These are phyloP conservation scores for Subacronicta megacephala DNA, from an alignment of 2,888 invertebrate species.

Conservation along the genomic window DNA sequence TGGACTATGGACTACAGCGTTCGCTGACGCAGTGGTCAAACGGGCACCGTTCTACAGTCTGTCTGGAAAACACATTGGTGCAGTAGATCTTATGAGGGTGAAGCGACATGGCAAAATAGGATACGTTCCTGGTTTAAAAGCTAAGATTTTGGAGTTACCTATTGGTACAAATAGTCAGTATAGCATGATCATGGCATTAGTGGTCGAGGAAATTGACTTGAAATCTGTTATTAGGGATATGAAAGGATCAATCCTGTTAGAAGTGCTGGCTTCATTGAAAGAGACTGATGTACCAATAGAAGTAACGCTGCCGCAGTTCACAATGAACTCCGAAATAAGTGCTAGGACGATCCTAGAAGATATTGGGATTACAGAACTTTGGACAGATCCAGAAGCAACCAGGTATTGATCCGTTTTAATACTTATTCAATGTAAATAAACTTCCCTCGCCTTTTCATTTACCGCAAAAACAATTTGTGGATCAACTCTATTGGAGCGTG, in stretches of 20 bases:
- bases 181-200: conserved; percentile 42
- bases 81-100: conserved; percentile 47
- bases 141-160: conserved; percentile 54
- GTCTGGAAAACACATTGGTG: conserved; percentile 36
- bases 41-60: conserved; percentile 40
- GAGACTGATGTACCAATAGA: conserved; percentile 40
- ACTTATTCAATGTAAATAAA: conserved; percentile 15
- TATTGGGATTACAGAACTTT: conserved; percentile 40
- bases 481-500: no score
- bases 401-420: conserved; percentile 33
- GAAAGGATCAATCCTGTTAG: conserved; percentile 6
- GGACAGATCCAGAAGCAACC: conserved; percentile 48
- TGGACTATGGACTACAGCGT: conserved; percentile 51
- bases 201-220: conserved; percentile 10
- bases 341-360: conserved; percentile 46
- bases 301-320: conserved; percentile 46
- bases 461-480: no score
- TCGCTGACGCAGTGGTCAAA: conserved; percentile 29
- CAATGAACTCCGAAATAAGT: conserved; percentile 47
- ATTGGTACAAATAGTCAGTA: conserved; percentile 49
- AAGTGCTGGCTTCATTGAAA: conserved; percentile 6
- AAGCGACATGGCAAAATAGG: conserved; percentile 40
- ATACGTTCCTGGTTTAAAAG: conserved; percentile 17
- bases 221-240: background rate
- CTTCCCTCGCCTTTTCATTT: background rate